phyloP scores from a whole-genome alignment of 2,113 vertebrate genomes.

The Empidonax alnorum region DNA sequence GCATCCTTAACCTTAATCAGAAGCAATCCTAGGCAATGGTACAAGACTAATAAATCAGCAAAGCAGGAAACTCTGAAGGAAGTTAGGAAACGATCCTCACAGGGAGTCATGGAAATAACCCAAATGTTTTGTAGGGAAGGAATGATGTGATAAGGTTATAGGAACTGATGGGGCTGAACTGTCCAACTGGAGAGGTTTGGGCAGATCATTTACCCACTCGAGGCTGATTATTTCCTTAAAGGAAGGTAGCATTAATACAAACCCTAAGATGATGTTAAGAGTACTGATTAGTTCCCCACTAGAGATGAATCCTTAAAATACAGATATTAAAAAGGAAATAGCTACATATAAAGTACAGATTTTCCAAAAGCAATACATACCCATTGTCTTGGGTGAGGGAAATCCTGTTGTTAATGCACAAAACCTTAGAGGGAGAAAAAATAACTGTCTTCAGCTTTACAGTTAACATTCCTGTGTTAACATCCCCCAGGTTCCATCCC shows the following conservation, averaged over 20 bases:
- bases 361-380: conserved; percentile 27
- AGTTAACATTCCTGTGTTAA: not conserved
- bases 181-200: not conserved
- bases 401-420: not conserved
- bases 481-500: not conserved
- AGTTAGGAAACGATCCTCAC: not conserved
- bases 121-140: not conserved
- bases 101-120: not conserved
- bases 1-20: not conserved
- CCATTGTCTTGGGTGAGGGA: conserved; percentile 20
- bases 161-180: not conserved
- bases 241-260: not conserved
- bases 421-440: not conserved
- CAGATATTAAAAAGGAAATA: not conserved
- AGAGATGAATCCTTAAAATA: not conserved
- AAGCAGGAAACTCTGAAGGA: not conserved
- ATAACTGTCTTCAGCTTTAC: not conserved
- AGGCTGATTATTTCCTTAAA: not conserved
- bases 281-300: not conserved
- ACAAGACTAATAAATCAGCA: not conserved
- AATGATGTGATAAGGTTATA: not conserved
- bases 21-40: not conserved
- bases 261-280: too few relatives aligned
- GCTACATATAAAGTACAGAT: not conserved
- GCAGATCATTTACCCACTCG: not conserved